phyloP scores from a whole-genome alignment of 1,140 invertebrate species.

The Drosophila virilis region DNA sequence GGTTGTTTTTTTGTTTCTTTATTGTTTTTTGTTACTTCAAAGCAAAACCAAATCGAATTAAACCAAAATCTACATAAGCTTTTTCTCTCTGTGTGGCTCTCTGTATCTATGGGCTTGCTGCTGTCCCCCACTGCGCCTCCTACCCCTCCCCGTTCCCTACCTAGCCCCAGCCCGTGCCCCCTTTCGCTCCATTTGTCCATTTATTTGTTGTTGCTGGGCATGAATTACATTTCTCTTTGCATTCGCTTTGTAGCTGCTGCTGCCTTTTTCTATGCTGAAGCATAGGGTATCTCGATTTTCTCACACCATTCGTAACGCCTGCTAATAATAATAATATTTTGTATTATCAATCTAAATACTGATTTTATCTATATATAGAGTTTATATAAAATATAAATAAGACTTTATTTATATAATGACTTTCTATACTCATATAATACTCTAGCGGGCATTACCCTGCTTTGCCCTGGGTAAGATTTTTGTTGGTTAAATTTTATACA shows the following conservation, averaged over 20 bases:
- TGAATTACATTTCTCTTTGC: constrained; percentile 82
- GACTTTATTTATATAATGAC: too few species aligned
- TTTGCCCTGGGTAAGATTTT: too few species aligned
- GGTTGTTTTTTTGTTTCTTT: constrained; percentile 21
- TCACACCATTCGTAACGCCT: too few species aligned
- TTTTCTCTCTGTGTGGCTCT: constrained; percentile 62
- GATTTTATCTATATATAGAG: too few species aligned
- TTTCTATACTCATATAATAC: too few species aligned
- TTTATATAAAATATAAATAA: too few species aligned
- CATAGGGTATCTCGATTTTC: neutral
- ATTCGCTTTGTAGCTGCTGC: constrained; percentile 64
- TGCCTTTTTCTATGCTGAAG: constrained; percentile 30
- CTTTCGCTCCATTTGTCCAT: constrained; percentile 68
- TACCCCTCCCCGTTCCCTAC: too few species aligned
- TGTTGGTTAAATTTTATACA: too few species aligned
- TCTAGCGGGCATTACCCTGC: too few species aligned
- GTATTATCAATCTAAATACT: too few species aligned
- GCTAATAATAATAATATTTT: neutral
- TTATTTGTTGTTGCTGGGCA: constrained; percentile 61
- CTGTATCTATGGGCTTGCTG: constrained; percentile 3
- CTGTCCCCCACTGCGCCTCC: neutral
- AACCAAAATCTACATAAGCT: constrained; percentile 80
- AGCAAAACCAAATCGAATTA: constrained; percentile 80
- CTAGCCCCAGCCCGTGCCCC: neutral
- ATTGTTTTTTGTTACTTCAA: constrained; percentile 57